Evolutionary conservation across 1,140 invertebrate genomes (phyloP).

Genomic region (Drosophila fuyamai): DNA sequence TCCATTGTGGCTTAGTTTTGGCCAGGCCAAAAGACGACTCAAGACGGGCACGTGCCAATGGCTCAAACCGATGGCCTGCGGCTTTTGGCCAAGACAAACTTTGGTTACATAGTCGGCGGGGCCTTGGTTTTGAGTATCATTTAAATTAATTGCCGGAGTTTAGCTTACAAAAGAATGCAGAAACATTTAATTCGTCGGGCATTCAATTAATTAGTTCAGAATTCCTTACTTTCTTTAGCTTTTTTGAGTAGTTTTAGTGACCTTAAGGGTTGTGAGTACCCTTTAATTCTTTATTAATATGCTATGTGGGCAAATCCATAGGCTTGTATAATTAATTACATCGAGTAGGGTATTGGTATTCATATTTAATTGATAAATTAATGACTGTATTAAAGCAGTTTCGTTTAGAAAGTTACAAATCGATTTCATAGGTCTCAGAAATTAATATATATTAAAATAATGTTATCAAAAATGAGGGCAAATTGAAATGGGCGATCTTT

Average conservation of each 20-base stretch:
- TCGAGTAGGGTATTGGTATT: no score
- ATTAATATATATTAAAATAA: no score
- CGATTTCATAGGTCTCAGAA: no score
- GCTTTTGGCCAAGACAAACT: conserved; percentile 31
- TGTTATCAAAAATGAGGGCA: no score
- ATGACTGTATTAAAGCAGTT: no score
- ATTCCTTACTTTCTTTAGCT: background rate
- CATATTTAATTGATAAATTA: no score
- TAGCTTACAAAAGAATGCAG: conserved; percentile 5
- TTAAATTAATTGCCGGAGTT: conserved; percentile 48
- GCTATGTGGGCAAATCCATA: background rate
- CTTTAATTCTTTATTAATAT: background rate
- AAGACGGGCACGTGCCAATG: conserved; percentile 29
- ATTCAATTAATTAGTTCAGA: conserved; percentile 19
- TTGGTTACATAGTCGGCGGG: conserved; percentile 6
- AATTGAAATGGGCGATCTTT: no score
- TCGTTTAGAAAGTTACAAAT: no score
- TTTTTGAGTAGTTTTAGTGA: background rate
- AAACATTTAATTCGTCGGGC: conserved; percentile 26
- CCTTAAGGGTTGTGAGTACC: background rate
- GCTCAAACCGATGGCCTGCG: conserved; percentile 22
- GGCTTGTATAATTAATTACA: background rate
- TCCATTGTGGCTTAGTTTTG: conserved; percentile 39
- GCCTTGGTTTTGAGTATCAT: conserved; percentile 35
- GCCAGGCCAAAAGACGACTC: conserved; percentile 1